Percentiles rank a stretch among this genome's conserved stretches.
Evolutionary conservation across 1,140 invertebrate species (phyloP).

Genomic region (Helicoverpa armigera): DNA sequence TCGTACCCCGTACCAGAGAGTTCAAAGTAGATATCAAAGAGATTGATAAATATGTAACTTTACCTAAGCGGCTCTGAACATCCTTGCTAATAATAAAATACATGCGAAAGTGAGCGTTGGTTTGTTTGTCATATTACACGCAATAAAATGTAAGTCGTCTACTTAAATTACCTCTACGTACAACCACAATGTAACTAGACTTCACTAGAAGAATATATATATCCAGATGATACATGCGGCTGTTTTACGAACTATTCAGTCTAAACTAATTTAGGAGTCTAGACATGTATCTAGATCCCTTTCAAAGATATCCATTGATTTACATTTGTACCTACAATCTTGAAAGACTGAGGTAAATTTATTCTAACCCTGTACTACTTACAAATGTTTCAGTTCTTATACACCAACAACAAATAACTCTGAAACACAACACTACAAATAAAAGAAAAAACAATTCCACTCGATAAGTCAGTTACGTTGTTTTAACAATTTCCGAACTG

Average conservation of each 20-base stretch:
- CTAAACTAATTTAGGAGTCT: not conserved
- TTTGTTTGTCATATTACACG: no score
- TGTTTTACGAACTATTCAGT: conserved; percentile 10
- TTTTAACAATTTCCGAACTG: conserved; percentile 1
- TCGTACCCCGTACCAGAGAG: no score
- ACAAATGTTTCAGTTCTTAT: not conserved
- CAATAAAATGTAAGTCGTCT: not conserved
- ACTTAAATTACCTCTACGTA: not conserved
- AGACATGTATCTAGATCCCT: not conserved
- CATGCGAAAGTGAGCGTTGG: no score
- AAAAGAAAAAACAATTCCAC: not conserved
- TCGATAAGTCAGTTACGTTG: not conserved
- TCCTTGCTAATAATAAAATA: no score
- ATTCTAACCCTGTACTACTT: conserved; percentile 27
- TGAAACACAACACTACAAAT: not conserved
- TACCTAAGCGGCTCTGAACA: no score
- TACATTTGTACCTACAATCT: conserved; percentile 14
- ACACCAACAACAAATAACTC: no score
- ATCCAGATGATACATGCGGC: not conserved
- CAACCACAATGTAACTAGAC: not conserved
- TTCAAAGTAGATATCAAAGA: no score
- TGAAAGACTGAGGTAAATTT: conserved; percentile 6
- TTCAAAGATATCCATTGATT: conserved; percentile 13
- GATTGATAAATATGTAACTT: no score
- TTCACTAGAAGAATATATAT: conserved; percentile 7